Evolutionary conservation across 2,888 invertebrate genomes (phyloP).

Genomic region (Dicycla oo): DNA sequence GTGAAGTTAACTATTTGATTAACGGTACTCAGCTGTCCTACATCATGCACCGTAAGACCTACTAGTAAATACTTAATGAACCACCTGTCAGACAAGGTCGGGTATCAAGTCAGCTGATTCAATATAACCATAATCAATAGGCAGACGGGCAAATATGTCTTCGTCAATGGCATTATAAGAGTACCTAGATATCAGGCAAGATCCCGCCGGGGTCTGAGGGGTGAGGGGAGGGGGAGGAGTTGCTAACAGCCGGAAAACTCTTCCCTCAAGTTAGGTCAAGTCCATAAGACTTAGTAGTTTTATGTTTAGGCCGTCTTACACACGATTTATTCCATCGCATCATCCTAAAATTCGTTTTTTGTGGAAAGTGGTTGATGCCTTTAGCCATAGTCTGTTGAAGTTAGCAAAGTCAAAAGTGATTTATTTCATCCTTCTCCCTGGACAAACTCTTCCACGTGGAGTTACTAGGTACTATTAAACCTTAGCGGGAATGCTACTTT

Average conservation of each 20-base stretch:
- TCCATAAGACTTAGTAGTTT: background rate
- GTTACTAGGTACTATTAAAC: too few relatives aligned
- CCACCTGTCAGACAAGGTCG: background rate
- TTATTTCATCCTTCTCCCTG: background rate
- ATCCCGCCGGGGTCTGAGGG: background rate
- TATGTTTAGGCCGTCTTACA: background rate
- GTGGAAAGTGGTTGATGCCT: background rate
- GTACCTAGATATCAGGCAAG: background rate
- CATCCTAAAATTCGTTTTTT: background rate
- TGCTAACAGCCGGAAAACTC: background rate
- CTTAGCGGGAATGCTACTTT: too few relatives aligned
- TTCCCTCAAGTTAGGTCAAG: background rate
- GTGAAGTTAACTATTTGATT: too few relatives aligned
- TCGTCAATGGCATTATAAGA: background rate
- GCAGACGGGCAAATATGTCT: background rate
- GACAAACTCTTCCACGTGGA: too few relatives aligned
- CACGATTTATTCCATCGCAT: background rate
- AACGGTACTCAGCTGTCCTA: background rate
- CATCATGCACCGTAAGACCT: background rate
- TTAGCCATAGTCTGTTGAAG: background rate
- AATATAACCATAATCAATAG: background rate
- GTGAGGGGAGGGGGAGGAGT: background rate
- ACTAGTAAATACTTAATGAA: background rate
- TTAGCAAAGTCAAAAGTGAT: background rate
- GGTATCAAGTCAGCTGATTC: constrained; percentile 4